These are phyloP conservation scores for Yponomeuta malinellus DNA, from an alignment of 2,888 invertebrate genomes.

Conservation along the genomic window DNA sequence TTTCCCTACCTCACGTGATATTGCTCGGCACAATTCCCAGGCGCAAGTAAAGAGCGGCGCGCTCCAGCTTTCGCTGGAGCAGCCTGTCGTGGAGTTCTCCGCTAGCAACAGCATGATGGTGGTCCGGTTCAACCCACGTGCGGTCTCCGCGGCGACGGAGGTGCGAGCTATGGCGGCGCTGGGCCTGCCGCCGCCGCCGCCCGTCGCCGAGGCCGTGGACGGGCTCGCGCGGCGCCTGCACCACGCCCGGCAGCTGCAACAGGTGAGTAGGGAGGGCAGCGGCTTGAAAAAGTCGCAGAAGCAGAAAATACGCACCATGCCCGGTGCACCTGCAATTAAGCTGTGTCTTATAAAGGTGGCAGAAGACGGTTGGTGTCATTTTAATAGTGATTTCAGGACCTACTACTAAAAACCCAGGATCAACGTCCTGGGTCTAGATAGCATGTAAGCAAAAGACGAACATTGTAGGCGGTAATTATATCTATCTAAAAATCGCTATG, in stretches of 20 bases:
- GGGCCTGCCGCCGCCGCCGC: slow-evolving; percentile 84
- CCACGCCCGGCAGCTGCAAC: slow-evolving; percentile 91
- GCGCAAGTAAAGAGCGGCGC: slow-evolving; percentile 56
- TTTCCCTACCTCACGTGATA: no score
- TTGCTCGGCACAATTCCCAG: slow-evolving; percentile 28
- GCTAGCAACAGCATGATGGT: slow-evolving; percentile 84
- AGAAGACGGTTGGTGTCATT: no score
- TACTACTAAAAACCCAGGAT: no score
- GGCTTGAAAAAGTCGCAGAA: no score
- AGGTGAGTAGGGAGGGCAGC: slow-evolving; percentile 69
- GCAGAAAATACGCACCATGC: background rate
- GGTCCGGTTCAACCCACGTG: slow-evolving; percentile 92
- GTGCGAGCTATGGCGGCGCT: slow-evolving; percentile 90
- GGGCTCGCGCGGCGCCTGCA: slow-evolving; percentile 86
- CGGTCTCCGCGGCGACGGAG: slow-evolving; percentile 90
- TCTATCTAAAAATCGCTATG: no score
- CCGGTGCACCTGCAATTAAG: background rate
- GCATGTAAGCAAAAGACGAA: no score
- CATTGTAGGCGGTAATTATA: no score
- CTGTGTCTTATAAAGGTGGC: no score
- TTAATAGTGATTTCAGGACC: no score
- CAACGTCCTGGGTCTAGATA: no score
- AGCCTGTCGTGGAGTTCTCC: slow-evolving; percentile 88
- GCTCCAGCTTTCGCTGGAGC: slow-evolving; percentile 65
- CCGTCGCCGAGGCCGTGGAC: slow-evolving; percentile 81